phyloP scores from a whole-genome alignment of 2,888 invertebrate genomes.

The Caradrina kadenii region DNA sequence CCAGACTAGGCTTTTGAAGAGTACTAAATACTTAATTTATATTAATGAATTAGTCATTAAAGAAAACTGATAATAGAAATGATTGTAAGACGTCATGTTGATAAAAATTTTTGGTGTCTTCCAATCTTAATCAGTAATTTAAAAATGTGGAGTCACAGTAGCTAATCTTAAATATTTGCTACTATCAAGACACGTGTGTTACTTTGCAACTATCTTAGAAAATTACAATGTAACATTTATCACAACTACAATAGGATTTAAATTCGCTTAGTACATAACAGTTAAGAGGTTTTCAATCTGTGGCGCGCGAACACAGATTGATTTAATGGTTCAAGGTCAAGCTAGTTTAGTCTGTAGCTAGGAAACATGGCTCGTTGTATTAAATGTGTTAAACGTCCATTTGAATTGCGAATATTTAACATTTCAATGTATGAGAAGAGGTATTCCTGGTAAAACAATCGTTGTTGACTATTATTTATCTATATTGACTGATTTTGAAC shows the following conservation, averaged over 20 bases:
- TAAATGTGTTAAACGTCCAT: not conserved
- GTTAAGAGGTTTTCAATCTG: not conserved
- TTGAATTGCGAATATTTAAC: not conserved
- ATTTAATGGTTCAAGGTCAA: slow-evolving; percentile 50
- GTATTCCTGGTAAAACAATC: too few species aligned
- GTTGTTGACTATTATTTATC: too few species aligned
- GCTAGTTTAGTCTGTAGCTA: slow-evolving; percentile 2
- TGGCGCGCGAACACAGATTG: slow-evolving; percentile 32
- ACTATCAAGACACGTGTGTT: slow-evolving; percentile 43
- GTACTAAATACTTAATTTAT: too few species aligned
- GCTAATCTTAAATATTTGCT: slow-evolving; percentile 24
- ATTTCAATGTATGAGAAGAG: not conserved
- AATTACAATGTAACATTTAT: not conserved
- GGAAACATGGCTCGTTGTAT: not conserved
- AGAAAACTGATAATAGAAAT: too few species aligned
- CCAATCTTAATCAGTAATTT: not conserved
- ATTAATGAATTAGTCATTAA: too few species aligned
- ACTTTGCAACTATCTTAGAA: slow-evolving; percentile 1
- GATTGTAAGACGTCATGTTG: too few species aligned
- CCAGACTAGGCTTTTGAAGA: too few species aligned
- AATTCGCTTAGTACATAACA: not conserved
- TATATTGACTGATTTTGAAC: too few species aligned
- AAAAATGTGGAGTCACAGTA: not conserved
- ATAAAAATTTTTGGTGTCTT: not conserved
- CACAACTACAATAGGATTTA: not conserved